phyloP scores from a whole-genome alignment of 2,113 vertebrate species.

The Epinephelus moara region DNA sequence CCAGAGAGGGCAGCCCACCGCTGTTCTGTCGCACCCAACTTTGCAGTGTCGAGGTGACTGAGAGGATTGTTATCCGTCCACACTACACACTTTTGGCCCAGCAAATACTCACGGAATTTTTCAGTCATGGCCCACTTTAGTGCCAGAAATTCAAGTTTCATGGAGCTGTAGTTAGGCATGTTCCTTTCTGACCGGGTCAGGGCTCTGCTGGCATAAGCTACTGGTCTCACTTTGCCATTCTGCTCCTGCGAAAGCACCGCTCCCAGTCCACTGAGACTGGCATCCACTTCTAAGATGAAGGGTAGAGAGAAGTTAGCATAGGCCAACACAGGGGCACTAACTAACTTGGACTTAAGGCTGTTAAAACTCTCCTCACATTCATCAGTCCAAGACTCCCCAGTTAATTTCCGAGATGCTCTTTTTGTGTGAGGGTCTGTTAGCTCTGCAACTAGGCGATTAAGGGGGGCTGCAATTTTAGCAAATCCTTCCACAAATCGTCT shows the following conservation, averaged over 20 bases:
- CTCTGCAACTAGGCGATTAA: background rate
- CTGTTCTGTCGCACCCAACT: background rate
- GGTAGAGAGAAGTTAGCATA: background rate
- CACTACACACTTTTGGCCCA: background rate
- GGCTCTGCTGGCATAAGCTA: background rate
- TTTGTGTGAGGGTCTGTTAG: background rate
- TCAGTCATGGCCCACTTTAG: background rate
- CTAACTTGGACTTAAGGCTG: fast-evolving
- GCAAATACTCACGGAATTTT: background rate
- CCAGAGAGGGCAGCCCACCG: background rate
- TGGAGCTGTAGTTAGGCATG: background rate
- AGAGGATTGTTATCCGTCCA: background rate
- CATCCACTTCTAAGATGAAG: background rate
- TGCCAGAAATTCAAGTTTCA: background rate
- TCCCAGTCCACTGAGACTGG: background rate
- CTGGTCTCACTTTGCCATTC: background rate
- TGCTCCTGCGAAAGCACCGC: background rate
- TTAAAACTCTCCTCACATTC: background rate
- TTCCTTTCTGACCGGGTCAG: background rate
- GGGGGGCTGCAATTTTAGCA: background rate
- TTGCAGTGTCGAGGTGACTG: background rate
- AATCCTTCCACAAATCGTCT: background rate
- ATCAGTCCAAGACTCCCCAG: background rate
- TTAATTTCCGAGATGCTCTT: background rate
- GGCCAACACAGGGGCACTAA: background rate